These are phyloP conservation scores for Callinectes sapidus DNA, from an alignment of 2,888 invertebrate genomes.

Conservation along the genomic window DNA sequence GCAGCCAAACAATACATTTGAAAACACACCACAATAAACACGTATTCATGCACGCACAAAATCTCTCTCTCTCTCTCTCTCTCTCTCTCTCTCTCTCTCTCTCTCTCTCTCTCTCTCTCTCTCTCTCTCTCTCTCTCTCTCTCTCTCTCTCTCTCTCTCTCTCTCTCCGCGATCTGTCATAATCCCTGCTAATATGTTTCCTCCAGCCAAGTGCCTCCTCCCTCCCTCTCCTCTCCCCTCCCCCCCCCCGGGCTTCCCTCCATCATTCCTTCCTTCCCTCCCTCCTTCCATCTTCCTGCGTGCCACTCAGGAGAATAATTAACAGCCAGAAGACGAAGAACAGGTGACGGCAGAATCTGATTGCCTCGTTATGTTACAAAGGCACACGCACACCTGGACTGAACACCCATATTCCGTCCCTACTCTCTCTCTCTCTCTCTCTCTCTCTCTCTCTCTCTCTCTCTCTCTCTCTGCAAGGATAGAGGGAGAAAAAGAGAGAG, in stretches of 20 bases:
- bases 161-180: slow-evolving; percentile 1
- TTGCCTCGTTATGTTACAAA: not conserved
- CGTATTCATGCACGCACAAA: too few species aligned
- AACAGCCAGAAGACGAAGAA: slow-evolving; percentile 22
- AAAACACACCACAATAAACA: too few species aligned
- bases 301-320: slow-evolving; percentile 30
- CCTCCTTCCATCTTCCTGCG: not conserved
- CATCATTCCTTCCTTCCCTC: not conserved
- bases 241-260: not conserved
- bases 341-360: not conserved
- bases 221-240: not conserved
- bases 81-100: too few species aligned
- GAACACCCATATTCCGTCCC: not conserved
- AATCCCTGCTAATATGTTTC: not conserved
- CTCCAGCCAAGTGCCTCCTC: not conserved
- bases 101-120: too few species aligned
- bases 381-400: not conserved
- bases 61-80: not conserved
- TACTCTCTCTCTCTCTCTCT: slow-evolving; percentile 17
- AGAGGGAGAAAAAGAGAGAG: not conserved
- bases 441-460: slow-evolving; percentile 38
- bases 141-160: not conserved
- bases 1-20: too few species aligned
- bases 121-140: not conserved
- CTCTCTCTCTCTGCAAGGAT: not conserved